phyloP scores from a whole-genome alignment of 2,797 vertebrate species.

The Rhodeus uyekii region DNA sequence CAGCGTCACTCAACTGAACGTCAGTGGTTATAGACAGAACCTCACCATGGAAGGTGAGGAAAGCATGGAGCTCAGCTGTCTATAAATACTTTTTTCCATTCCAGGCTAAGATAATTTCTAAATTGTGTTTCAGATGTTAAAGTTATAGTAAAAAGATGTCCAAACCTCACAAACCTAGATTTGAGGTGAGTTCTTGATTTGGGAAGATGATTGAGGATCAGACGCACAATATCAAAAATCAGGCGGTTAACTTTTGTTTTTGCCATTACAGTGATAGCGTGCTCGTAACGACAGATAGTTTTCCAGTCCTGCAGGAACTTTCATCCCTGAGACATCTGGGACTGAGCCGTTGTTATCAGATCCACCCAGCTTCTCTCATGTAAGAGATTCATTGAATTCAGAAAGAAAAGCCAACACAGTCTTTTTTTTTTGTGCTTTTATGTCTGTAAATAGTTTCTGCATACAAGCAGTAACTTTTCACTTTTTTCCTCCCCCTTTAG shows the following conservation, averaged over 20 bases:
- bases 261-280: conserved; percentile 85
- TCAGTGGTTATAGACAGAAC: conserved; percentile 92
- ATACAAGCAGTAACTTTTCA: neutral
- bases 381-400: conserved; percentile 66
- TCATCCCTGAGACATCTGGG: conserved; percentile 78
- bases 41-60: conserved; percentile 77
- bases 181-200: conserved; percentile 81
- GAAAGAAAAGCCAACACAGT: neutral
- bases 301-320: conserved; percentile 81
- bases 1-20: conserved; percentile 82
- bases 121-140: conserved; percentile 79
- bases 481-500: conserved; percentile 65
- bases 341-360: conserved; percentile 94
- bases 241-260: neutral
- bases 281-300: conserved; percentile 84
- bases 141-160: conserved; percentile 83
- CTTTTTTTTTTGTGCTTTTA: neutral
- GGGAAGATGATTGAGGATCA: neutral
- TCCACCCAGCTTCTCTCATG: conserved; percentile 86
- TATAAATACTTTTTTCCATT: neutral
- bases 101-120: neutral
- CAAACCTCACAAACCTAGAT: conserved; percentile 82
- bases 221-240: neutral
- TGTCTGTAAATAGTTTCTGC: neutral
- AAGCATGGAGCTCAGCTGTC: neutral